Base-by-base conservation (phyloP, 2,113 vertebrate genomes). In the Trematomus loennbergii region DNA sequence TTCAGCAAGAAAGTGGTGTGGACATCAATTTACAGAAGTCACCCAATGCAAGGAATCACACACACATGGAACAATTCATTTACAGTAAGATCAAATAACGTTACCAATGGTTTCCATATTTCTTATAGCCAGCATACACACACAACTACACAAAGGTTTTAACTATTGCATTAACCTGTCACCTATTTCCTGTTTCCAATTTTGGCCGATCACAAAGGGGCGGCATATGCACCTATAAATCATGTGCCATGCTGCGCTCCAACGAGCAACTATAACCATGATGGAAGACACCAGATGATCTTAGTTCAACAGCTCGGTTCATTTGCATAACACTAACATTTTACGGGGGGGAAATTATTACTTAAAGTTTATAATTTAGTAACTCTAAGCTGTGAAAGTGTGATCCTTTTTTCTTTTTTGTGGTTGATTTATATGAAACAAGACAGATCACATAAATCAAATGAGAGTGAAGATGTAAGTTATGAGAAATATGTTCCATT, bases 171-270 rank as follows among this genome's bases (percentile, higher is more conserved):
- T 68, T 74, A 78, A 70, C 72, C 78, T 36, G 33, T 75, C 40
- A 12, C 45, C 71, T 6, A 11, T 78, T 80, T 84, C 69, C 78
- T 79, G 29, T 84, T 82, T 84, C 25, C 52, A 67, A 25, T 72
- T 78, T 84, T 78, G 87, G 84, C 62, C 1, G 0, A 12, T 20
- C 36, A 82, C 80, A 82, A 63, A 10, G 63, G 84, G 79, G 86
- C 91, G 79, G 86, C 91, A 91, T 91, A 89, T 91, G 90, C 71
- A 88, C 78, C 86, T 74, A 87, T 91, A 90, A 92, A 91, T 91
- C 90, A 89, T 83, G 80, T 49, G 40, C 75, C 89, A 66, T 9
- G 87, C 85, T 82, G 88, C 66, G 88, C 88, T 84, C 76, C 87
- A 68, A 80, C 71, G 75, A 84, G 78, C 87, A 75, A 71, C 83